Conservation (phyloP, 2,888 invertebrate species). For the Tinea pellionella region DNA sequence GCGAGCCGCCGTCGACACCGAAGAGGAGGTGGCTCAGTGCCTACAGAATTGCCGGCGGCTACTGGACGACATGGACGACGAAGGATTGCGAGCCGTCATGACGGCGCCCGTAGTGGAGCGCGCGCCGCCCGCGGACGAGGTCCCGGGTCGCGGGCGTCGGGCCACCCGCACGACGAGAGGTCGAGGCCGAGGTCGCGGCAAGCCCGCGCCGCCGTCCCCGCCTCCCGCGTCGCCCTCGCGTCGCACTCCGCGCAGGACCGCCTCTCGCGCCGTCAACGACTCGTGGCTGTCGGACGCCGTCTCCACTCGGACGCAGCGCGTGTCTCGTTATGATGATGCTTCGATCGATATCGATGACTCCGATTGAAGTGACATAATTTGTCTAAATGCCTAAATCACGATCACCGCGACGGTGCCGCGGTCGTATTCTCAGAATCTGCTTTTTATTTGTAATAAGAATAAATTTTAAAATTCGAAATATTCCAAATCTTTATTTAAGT, state of each 20-base stretch:
- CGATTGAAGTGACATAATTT: not conserved
- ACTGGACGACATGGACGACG: conserved; percentile 28
- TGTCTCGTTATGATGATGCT: not conserved
- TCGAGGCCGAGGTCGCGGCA: conserved; percentile 4
- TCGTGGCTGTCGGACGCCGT: conserved; percentile 9
- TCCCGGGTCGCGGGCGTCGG: not conserved
- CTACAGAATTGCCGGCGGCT: conserved; percentile 36
- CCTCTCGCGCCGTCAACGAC: conserved; percentile 18
- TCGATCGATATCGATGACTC: conserved; percentile 8
- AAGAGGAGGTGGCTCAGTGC: conserved; percentile 43
- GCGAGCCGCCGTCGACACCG: conserved; percentile 43
- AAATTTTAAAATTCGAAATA: no score
- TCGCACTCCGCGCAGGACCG: conserved; percentile 21
- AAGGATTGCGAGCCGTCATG: not conserved
- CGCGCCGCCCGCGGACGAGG: not conserved
- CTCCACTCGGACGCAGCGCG: conserved; percentile 14
- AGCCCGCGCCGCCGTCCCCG: conserved; percentile 18
- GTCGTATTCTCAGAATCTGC: no score
- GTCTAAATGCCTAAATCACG: no score
- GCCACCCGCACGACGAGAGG: conserved; percentile 10
- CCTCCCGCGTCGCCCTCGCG: conserved; percentile 26
- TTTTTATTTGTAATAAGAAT: no score
- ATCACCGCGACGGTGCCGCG: no score
- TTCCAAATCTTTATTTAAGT: no score
- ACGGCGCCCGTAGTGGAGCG: not conserved